Evolutionary conservation across 2,113 vertebrate species (phyloP).

Genomic region (Semicossyphus pulcher): DNA sequence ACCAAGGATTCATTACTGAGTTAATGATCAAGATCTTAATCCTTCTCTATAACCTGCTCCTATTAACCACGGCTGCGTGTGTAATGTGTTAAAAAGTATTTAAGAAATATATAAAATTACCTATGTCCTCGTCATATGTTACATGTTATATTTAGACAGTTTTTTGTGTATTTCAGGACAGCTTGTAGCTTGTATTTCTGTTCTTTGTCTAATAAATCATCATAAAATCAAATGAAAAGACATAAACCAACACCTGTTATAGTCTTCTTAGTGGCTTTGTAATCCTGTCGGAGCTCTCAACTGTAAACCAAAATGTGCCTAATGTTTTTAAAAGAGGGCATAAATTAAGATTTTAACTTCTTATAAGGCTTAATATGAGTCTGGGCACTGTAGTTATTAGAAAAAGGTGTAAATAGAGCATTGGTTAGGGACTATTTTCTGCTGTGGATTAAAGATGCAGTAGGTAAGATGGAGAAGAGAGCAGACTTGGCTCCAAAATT

Average conservation of each 20-base stretch:
- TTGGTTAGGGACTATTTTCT: neutral
- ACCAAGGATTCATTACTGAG: conserved; percentile 54
- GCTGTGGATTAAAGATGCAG: too few species aligned
- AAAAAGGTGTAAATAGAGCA: neutral
- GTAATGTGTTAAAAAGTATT: conserved; percentile 1
- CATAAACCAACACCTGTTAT: too few species aligned
- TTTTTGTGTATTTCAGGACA: too few species aligned
- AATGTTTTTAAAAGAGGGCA: neutral
- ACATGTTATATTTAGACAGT: neutral
- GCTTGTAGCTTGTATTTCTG: too few species aligned
- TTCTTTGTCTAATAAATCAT: too few species aligned
- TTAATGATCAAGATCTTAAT: conserved; percentile 53
- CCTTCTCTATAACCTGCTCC: neutral
- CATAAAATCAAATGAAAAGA: too few species aligned
- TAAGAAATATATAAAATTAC: neutral
- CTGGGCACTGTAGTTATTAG: neutral
- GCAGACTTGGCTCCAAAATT: too few species aligned
- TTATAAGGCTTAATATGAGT: neutral
- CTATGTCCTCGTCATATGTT: neutral
- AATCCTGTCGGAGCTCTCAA: too few species aligned
- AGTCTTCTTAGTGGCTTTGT: too few species aligned
- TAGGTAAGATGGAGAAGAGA: too few species aligned
- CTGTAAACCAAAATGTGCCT: too few species aligned
- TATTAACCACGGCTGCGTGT: neutral
- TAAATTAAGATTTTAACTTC: neutral